A percentile compares a stretch with the other conserved stretches of the same genome.
phyloP scores from a whole-genome alignment of 2,888 invertebrate species.

The Agonopterix heracliana region DNA sequence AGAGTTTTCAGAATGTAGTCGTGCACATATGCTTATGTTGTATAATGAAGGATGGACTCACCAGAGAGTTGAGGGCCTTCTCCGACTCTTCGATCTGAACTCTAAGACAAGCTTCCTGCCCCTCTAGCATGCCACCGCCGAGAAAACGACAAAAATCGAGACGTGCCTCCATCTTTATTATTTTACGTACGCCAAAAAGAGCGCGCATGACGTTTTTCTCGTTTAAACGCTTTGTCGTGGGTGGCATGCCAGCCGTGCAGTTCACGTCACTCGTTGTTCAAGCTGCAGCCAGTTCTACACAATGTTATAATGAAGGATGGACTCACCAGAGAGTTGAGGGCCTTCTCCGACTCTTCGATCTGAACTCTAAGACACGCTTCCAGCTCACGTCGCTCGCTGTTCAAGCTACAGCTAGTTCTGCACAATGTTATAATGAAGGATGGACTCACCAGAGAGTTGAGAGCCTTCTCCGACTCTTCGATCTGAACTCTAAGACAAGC shows the following conservation, averaged over 20 bases:
- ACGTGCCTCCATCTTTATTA: no score
- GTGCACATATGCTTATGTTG: no score
- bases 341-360: constrained; percentile 83
- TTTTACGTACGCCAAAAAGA: no score
- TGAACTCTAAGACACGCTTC: constrained; percentile 81
- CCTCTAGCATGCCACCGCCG: no score
- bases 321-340: constrained; percentile 80
- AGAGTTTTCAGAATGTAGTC: no score
- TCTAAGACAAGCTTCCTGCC: constrained; percentile 79
- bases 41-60: constrained; percentile 29
- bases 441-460: constrained; percentile 79
- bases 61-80: constrained; percentile 80
- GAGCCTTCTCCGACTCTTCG: constrained; percentile 81
- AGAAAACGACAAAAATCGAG: no score
- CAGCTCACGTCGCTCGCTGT: constrained; percentile 76
- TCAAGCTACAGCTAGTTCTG: constrained; percentile 26
- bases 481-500: constrained; percentile 82
- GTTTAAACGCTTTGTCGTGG: no score
- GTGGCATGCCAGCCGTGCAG: no score
- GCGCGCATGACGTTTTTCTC: no score
- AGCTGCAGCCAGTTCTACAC: constrained; percentile 16
- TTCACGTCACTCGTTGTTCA: constrained; percentile 77
- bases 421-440: no score
- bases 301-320: background rate
- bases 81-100: constrained; percentile 84